Base-by-base conservation (phyloP, 2,797 vertebrate species). In the Onychomys arenicola region DNA sequence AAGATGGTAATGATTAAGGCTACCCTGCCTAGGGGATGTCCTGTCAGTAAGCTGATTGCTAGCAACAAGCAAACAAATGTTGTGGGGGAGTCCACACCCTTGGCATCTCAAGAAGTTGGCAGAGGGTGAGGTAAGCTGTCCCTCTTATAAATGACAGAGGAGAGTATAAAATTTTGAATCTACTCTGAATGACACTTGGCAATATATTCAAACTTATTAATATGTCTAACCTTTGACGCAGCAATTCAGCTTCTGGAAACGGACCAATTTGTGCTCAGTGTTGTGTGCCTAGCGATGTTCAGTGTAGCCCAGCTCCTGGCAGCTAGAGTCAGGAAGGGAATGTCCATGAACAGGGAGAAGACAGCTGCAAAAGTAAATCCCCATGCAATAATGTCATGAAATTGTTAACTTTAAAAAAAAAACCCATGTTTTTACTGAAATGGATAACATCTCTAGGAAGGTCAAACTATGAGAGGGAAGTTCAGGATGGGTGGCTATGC, bases 401-500 rank as follows among this genome's bases (percentile, higher is more conserved):
- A 4, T 65, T 73, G 2, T 43, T 37, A 9, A 61, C 32, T 32
- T 21, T 25, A 52, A 52, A 52, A 49, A 49, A 49, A 49, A 52
- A 23, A 32, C 10, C 46, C 0, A 0, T 46, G 6, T 19, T 55
- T 23, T 55, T 78, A 34, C 23, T 4, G 37, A 27, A 59, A 90
- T 78, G 40, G 37, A 49, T 34, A 12, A 0, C 0, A 0, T 84
- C 27, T 65, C 63, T 73, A 2, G 0, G 2, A 16, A 46, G 25
- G 12, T 43, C 32, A 1, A 2, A 59, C 12, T 4, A 17, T 43
- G 7, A 57, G 86, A 13, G 16, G 0, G 27, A n/a, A 29, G 34
- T 12, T 16, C 2, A 37, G 5, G 1, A 3, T 4, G 1, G 1
- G 16, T 0, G 1, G 0, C 0, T 9, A 37, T 4, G 6, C 25